Conservation (phyloP, 2,797 vertebrate species). For the Anomalospiza imberbis region DNA sequence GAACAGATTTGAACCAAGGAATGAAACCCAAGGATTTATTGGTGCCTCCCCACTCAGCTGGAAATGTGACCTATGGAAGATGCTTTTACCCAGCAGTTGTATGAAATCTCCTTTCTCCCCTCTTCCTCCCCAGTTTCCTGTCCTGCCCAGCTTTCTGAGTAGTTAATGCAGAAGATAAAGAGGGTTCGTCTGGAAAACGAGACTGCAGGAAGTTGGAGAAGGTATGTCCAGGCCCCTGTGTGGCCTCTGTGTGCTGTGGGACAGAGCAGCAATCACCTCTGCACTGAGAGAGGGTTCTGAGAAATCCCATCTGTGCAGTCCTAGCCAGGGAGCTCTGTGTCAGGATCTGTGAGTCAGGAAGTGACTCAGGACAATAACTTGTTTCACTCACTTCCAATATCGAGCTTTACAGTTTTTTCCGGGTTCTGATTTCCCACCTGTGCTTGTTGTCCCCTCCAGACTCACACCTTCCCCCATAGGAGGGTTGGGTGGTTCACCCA, state of each 20-base stretch:
- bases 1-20: background rate
- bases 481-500: background rate
- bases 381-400: background rate
- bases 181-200: slow-evolving; percentile 90
- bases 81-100: background rate
- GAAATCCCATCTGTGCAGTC: background rate
- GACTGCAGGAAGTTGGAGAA: slow-evolving; percentile 89
- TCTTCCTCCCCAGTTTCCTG: slow-evolving; percentile 75
- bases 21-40: background rate
- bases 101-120: background rate
- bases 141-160: slow-evolving; percentile 77
- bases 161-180: slow-evolving; percentile 98
- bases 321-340: background rate
- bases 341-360: slow-evolving; percentile 19
- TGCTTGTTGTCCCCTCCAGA: background rate
- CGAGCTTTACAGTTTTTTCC: background rate
- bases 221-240: slow-evolving; percentile 67
- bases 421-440: background rate
- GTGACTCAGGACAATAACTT: slow-evolving; percentile 29
- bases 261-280: background rate
- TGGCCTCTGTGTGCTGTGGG: background rate
- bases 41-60: background rate
- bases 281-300: background rate
- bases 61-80: background rate
- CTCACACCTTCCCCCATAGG: background rate